phyloP scores from a whole-genome alignment of 1,140 invertebrate species.

The Musca domestica region DNA sequence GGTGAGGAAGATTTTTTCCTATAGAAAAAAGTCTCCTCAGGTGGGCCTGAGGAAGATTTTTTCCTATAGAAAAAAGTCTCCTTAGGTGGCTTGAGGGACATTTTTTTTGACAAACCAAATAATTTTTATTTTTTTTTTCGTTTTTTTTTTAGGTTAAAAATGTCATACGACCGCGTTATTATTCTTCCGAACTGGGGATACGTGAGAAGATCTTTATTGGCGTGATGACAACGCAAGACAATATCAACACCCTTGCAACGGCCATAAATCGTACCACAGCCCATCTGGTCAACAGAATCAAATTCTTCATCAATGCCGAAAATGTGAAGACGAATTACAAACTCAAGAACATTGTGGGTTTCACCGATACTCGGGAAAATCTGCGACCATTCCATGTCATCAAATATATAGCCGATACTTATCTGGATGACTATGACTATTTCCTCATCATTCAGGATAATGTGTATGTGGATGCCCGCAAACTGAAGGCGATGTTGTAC shows the following conservation, averaged over 20 bases:
- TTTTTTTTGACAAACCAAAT: no score
- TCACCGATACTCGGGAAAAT: slow-evolving; percentile 72
- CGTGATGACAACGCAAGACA: slow-evolving; percentile 71
- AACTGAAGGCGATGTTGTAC: slow-evolving; percentile 66
- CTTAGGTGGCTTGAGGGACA: no score
- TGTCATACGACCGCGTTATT: slow-evolving; percentile 80
- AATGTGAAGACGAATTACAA: slow-evolving; percentile 65
- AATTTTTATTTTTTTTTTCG: neutral
- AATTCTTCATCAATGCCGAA: slow-evolving; percentile 68
- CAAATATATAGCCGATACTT: slow-evolving; percentile 87
- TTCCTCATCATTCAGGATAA: slow-evolving; percentile 83
- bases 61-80: no score
- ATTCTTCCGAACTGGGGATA: slow-evolving; percentile 89
- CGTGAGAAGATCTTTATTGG: slow-evolving; percentile 85
- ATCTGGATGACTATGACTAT: slow-evolving; percentile 84
- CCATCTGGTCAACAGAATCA: slow-evolving; percentile 77
- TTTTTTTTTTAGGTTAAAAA: slow-evolving; percentile 44
- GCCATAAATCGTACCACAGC: slow-evolving; percentile 79
- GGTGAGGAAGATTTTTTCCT: no score
- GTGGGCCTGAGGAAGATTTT: no score
- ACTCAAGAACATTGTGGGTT: slow-evolving; percentile 75
- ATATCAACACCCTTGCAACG: slow-evolving; percentile 67
- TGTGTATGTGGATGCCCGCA: slow-evolving; percentile 74
- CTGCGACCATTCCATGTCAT: slow-evolving; percentile 79
- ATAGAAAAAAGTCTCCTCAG: no score